Conservation (phyloP, 2,113 vertebrate genomes). For the Paratilapia polleni region DNA sequence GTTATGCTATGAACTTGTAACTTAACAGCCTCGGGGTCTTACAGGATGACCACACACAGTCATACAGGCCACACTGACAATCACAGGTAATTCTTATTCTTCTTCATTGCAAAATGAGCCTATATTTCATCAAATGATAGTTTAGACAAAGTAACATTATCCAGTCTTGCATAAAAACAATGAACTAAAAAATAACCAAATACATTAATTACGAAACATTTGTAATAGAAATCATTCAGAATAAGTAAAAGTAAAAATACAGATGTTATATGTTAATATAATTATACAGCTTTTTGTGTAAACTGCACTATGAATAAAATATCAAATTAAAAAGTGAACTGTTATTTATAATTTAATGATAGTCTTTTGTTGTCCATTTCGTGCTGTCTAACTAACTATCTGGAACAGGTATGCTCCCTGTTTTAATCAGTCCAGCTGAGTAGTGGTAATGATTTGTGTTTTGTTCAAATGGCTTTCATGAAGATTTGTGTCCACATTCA, state of each 20-base stretch:
- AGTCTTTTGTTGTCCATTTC: too few species aligned
- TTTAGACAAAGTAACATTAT: not conserved
- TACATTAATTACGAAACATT: not conserved
- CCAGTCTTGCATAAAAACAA: too few species aligned
- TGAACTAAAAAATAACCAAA: not conserved
- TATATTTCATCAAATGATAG: not conserved
- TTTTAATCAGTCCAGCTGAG: too few species aligned
- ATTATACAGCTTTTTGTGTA: not conserved
- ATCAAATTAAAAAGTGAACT: too few species aligned
- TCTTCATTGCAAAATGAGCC: not conserved
- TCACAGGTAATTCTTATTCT: not conserved
- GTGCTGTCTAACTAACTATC: too few species aligned
- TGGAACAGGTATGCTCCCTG: too few species aligned
- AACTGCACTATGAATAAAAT: not conserved
- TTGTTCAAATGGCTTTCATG: too few species aligned
- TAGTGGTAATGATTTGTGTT: too few species aligned
- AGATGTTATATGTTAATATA: too few species aligned
- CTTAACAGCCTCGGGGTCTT: not conserved
- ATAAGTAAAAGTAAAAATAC: too few species aligned
- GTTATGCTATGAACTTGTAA: conserved; percentile 27
- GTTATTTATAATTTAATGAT: too few species aligned
- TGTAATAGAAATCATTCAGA: not conserved
- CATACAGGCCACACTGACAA: not conserved
- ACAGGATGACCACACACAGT: not conserved
- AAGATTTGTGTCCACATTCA: too few species aligned